phyloP scores from a whole-genome alignment of 1,140 invertebrate species.

The Teleopsis dalmanni region DNA sequence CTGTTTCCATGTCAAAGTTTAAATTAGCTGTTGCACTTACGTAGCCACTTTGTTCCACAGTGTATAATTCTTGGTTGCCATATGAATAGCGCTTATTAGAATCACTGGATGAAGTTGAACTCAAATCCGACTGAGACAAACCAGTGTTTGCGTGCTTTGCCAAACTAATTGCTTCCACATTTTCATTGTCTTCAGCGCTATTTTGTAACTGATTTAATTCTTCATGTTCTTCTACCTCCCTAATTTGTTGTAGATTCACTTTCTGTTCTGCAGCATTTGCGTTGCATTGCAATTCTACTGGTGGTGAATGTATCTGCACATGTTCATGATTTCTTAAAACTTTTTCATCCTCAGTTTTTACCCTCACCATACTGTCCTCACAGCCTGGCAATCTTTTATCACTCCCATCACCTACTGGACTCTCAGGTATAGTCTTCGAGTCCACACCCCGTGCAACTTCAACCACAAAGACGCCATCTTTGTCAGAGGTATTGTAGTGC shows the following conservation, averaged over 20 bases:
- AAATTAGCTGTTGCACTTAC: conserved; percentile 15
- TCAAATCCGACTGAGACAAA: conserved; percentile 66
- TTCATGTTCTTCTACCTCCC: conserved; percentile 21
- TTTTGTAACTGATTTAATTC: not conserved
- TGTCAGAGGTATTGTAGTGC: conserved; percentile 58
- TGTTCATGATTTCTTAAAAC: conserved; percentile 31
- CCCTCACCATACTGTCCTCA: conserved; percentile 45
- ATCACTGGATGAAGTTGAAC: conserved; percentile 59
- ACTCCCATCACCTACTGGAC: conserved; percentile 26
- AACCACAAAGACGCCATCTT: conserved; percentile 70
- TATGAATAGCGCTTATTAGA: conserved; percentile 67
- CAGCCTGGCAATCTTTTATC: conserved; percentile 16
- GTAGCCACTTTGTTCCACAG: conserved; percentile 62
- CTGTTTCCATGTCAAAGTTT: not conserved
- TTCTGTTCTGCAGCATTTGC: conserved; percentile 22
- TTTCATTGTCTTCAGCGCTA: not conserved
- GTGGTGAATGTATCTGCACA: conserved; percentile 41
- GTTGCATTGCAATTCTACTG: conserved; percentile 10
- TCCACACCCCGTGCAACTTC: conserved; percentile 51
- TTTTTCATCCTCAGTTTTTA: conserved; percentile 40
- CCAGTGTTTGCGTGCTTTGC: conserved; percentile 53
- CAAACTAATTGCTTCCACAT: not conserved
- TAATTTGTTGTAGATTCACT: conserved; percentile 48
- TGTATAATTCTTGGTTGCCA: conserved; percentile 68
- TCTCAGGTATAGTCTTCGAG: conserved; percentile 27